phyloP scores from a whole-genome alignment of 2,113 vertebrate species.

The Numenius arquata region DNA sequence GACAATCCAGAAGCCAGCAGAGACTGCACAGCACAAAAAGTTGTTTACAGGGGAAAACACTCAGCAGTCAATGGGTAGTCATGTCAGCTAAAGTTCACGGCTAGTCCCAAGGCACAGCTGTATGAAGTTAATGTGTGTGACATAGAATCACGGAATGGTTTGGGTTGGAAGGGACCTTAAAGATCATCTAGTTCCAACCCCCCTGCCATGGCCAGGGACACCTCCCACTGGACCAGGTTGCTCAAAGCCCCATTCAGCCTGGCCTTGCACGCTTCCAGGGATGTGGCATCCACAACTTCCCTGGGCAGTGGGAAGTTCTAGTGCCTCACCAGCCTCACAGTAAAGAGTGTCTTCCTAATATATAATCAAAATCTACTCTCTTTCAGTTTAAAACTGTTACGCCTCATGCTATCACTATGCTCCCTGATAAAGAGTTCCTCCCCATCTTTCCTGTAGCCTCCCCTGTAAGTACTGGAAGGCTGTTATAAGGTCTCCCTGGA shows the following conservation, averaged over 20 bases:
- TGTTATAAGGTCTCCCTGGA: background rate
- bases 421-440: background rate
- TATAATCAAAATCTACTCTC: background rate
- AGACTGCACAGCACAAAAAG: background rate
- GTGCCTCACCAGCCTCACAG: background rate
- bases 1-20: background rate
- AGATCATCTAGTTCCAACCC: background rate
- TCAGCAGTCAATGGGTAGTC: background rate
- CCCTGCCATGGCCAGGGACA: background rate
- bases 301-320: background rate
- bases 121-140: background rate
- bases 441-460: background rate
- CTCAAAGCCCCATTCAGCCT: background rate
- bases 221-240: background rate
- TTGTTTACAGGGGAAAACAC: background rate
- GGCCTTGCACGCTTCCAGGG: background rate
- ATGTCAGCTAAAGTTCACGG: background rate
- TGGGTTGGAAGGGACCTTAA: background rate
- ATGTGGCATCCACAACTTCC: background rate
- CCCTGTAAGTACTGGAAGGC: background rate
- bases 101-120: background rate
- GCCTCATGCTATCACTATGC: background rate
- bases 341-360: background rate
- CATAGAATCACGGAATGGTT: background rate
- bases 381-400: background rate